Conservation (phyloP, 2,113 vertebrate genomes). For the Mormoops blainvillei region DNA sequence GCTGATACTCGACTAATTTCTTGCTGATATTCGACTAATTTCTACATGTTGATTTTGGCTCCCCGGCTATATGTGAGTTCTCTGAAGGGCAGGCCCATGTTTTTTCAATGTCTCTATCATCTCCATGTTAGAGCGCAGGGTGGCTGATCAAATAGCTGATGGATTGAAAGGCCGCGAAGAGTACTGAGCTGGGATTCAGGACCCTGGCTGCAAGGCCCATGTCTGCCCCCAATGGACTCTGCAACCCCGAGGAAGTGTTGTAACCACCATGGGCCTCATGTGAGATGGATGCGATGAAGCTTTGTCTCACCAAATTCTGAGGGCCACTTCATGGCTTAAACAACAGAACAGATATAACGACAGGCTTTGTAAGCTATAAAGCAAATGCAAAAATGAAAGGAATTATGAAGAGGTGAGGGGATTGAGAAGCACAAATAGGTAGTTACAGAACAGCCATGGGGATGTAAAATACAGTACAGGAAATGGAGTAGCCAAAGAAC, state of each 20-base stretch:
- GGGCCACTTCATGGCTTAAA: background rate
- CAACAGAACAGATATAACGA: background rate
- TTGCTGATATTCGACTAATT: background rate
- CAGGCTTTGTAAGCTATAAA: background rate
- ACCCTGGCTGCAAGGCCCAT: background rate
- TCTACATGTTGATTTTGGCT: background rate
- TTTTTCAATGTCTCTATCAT: background rate
- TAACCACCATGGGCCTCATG: background rate
- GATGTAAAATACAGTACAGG: too few relatives aligned
- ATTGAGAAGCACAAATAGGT: too few relatives aligned
- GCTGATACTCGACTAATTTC: background rate
- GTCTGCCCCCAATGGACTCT: background rate
- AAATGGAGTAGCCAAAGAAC: too few relatives aligned
- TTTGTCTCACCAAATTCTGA: background rate
- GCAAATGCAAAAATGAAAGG: background rate
- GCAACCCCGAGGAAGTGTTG: background rate
- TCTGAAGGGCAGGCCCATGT: background rate
- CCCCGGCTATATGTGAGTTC: background rate
- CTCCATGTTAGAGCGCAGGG: background rate
- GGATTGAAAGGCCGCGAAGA: background rate
- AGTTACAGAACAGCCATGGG: too few relatives aligned
- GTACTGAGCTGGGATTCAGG: background rate
- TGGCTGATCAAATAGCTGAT: background rate
- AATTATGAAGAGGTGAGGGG: background rate
- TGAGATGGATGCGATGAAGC: background rate